Base-by-base conservation (phyloP, 2,888 invertebrate genomes). In the Esperia sulphurella region DNA sequence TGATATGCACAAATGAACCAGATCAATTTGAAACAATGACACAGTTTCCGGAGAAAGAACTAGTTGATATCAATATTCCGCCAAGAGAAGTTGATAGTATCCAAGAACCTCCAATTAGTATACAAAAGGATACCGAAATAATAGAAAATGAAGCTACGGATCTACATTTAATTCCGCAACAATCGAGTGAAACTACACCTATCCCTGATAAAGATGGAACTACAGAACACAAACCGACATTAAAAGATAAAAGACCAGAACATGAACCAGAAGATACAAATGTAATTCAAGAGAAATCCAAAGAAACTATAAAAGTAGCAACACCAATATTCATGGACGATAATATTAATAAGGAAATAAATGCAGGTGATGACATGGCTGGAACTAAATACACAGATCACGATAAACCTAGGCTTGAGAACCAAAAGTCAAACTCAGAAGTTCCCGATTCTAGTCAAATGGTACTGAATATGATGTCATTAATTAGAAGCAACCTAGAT, bases 251-350 rank as follows among this genome's bases (percentile, higher is more conserved):
- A 43, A 43, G 42, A 30, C n/a, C n/a, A n/a, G n/a, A n/a, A n/a
- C n/a, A n/a, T n/a, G 43, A 31, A 37, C 43, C 0, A 35, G 9
- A 29, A 33, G 14, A 42, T 40, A 8, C 48, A n/a, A 30, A 14
- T 21, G 21, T 21, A 41, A 9, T 28, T 45, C 8, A 14, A 35
- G 0, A 41, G 46, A 49, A 42, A 50, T 52, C 44, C 46, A 58
- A 46, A 40, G 44, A 43, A 41, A 28, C 31, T 54, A 14, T 12
- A 33, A 53, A 39, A 44, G 39, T 1, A 53, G 43, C 43, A 45
- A 48, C 0, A 31, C 37, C 12, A 48, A 43, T 13, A 29, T 35
- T 46, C 41, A 46, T 33, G 48, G 52, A 31, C 8, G 31, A 31
- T 9, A 31, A 10, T 31, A 5, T 21, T 2, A 31, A 31, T 31